These are phyloP conservation scores for Phodopus roborovskii DNA, from an alignment of 2,113 vertebrate species.

Conservation along the genomic window DNA sequence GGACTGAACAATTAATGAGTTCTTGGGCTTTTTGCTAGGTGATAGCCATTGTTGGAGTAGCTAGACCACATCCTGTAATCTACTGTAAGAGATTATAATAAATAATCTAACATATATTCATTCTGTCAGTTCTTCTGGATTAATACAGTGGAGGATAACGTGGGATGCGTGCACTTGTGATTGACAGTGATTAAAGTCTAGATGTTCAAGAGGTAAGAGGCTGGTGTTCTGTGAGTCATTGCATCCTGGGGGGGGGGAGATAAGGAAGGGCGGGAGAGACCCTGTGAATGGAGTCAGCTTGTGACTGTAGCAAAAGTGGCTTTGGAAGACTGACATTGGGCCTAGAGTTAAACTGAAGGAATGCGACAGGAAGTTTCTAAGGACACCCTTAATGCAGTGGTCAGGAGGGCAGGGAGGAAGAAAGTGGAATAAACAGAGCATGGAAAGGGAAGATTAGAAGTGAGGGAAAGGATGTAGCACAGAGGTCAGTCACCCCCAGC, in stretches of 20 bases:
- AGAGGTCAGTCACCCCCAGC: rapidly evolving
- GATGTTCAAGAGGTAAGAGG: too few species aligned
- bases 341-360: neutral
- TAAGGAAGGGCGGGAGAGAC: too few species aligned
- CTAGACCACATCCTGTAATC: too few species aligned
- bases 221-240: neutral
- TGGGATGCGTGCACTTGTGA: neutral
- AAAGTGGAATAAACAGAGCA: too few species aligned
- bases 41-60: too few species aligned
- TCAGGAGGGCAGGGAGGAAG: neutral
- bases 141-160: neutral
- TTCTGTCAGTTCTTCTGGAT: too few species aligned
- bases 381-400: neutral
- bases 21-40: too few species aligned
- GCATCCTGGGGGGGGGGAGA: neutral
- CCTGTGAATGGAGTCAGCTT: too few species aligned
- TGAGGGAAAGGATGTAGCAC: neutral
- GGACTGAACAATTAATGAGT: too few species aligned
- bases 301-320: rapidly evolving
- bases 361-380: neutral
- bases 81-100: too few species aligned
- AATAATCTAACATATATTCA: too few species aligned
- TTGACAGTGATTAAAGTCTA: neutral
- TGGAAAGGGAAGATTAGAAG: too few species aligned
- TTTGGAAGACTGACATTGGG: neutral